These are phyloP conservation scores for Pipistrellus pipistrellus DNA, from an alignment of 2,797 vertebrate species.

Conservation along the genomic window DNA sequence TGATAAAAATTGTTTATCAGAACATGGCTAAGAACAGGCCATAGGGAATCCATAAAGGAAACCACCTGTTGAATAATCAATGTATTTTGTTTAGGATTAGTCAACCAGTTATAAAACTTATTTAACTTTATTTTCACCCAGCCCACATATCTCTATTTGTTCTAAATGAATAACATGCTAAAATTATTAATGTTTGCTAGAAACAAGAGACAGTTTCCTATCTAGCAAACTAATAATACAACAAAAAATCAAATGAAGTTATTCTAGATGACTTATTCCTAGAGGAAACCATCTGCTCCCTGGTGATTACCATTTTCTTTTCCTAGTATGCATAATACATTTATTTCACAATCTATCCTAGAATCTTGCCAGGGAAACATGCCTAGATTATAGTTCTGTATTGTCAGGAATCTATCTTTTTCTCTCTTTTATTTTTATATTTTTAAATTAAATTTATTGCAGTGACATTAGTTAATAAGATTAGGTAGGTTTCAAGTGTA, in stretches of 20 bases:
- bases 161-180: conserved; percentile 32
- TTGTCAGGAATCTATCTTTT: conserved; percentile 2
- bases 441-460: background rate
- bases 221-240: conserved; percentile 18
- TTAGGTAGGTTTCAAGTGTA: background rate
- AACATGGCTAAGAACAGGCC: background rate
- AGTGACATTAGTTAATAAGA: background rate
- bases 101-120: conserved; percentile 3
- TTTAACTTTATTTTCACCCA: conserved; percentile 48
- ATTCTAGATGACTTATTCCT: conserved; percentile 59
- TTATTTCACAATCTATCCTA: conserved; percentile 32
- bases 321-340: background rate
- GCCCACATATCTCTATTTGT: background rate
- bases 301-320: conserved; percentile 45
- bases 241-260: background rate
- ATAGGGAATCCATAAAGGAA: background rate
- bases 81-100: background rate
- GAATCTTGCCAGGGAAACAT: conserved; percentile 15
- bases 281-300: conserved; percentile 42
- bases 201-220: conserved; percentile 24
- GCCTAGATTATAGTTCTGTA: background rate
- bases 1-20: conserved; percentile 6
- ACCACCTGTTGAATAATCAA: conserved; percentile 2
- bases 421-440: background rate
- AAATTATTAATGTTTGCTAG: conserved; percentile 50